Evolutionary conservation across 2,888 invertebrate species (phyloP).

Genomic region (Julus scanicus): DNA sequence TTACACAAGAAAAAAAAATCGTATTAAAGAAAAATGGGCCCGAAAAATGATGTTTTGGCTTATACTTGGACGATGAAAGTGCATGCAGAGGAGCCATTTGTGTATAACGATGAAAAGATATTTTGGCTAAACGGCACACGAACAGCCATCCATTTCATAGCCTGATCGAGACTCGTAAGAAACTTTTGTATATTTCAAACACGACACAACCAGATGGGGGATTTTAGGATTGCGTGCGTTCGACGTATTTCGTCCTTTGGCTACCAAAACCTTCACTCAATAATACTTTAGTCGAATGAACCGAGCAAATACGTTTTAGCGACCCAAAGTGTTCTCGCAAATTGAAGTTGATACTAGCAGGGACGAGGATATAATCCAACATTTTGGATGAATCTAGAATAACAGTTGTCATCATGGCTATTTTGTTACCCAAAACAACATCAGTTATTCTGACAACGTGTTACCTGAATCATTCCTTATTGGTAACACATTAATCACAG

Average conservation of each 20-base stretch:
- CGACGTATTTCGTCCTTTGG: background rate
- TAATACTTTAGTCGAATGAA: too few species aligned
- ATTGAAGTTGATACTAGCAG: too few species aligned
- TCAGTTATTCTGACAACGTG: too few species aligned
- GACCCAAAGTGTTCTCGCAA: too few species aligned
- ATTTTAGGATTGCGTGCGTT: background rate
- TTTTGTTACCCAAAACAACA: too few species aligned
- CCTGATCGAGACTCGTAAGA: background rate
- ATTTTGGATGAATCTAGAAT: too few species aligned
- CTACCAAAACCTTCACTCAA: background rate
- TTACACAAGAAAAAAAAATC: background rate
- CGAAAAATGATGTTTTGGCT: background rate
- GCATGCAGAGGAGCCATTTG: constrained; percentile 6
- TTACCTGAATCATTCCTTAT: too few species aligned
- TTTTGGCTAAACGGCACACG: background rate
- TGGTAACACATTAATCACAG: too few species aligned
- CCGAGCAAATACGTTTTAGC: too few species aligned
- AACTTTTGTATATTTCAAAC: background rate
- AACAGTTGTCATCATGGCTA: too few species aligned
- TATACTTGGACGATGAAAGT: background rate
- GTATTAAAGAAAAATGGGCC: constrained; percentile 15
- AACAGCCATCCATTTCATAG: background rate
- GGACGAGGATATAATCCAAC: too few species aligned
- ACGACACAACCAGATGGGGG: constrained; percentile 14
- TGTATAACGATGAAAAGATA: constrained; percentile 18